Evolutionary conservation across 2,797 vertebrate genomes (phyloP).

Genomic region (Gadopsis bispinosus): DNA sequence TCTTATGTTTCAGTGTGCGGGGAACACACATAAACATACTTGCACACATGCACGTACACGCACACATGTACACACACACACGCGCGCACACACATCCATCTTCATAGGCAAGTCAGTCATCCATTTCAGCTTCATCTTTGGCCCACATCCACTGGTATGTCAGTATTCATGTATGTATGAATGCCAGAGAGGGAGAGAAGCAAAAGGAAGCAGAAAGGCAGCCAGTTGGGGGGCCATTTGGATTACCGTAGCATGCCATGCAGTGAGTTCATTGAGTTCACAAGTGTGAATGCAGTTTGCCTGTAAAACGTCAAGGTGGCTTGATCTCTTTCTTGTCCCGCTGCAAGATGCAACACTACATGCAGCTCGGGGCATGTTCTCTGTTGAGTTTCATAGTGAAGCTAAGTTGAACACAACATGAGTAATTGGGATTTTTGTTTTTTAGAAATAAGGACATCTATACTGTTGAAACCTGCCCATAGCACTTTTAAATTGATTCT

Average conservation of each 20-base stretch:
- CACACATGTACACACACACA: slow-evolving; percentile 17
- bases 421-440: slow-evolving; percentile 34
- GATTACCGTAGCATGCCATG: slow-evolving; percentile 69
- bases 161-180: slow-evolving; percentile 73
- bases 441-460: slow-evolving; percentile 24
- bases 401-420: slow-evolving; percentile 32
- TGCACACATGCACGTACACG: not conserved
- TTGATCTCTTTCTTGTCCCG: slow-evolving; percentile 54
- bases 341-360: slow-evolving; percentile 63
- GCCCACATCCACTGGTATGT: slow-evolving; percentile 71
- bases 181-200: slow-evolving; percentile 59
- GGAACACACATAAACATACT: slow-evolving; percentile 9
- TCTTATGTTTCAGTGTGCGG: slow-evolving; percentile 70
- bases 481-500: slow-evolving; percentile 40
- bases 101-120: slow-evolving; percentile 68
- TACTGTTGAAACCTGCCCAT: slow-evolving; percentile 49
- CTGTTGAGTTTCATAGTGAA: slow-evolving; percentile 43
- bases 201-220: slow-evolving; percentile 50
- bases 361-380: slow-evolving; percentile 67
- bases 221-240: slow-evolving; percentile 64
- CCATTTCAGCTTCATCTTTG: slow-evolving; percentile 78
- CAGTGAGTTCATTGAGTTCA: slow-evolving; percentile 72
- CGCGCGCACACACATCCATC: slow-evolving; percentile 48
- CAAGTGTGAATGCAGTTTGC: slow-evolving; percentile 60
- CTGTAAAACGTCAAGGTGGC: slow-evolving; percentile 64